Evolutionary conservation across 2,888 invertebrate genomes (phyloP), one percentile per base, ranked within the genome.

Genomic region (Cenopis cana): DNA sequence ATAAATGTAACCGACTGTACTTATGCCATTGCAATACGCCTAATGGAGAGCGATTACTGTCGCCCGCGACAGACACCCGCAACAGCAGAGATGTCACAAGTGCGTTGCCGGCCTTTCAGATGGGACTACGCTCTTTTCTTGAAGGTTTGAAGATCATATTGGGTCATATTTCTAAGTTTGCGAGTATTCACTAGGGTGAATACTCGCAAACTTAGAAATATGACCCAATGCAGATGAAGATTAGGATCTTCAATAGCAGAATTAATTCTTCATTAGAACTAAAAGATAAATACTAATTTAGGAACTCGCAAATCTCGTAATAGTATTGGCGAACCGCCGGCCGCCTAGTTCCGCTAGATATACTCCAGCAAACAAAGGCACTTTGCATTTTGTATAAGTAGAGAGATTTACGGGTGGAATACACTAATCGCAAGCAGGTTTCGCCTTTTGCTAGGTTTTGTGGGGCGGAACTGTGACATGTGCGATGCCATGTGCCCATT

Each of bases 381-480:
- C 65, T 66, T 70, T 49, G 54, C 20, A 54, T 70, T 70, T 66
- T 46, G 69, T 55, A 60, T 60, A 70, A 65, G 66, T 55, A 36
- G 54, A 55, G 55, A 70, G 66, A 65, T 70, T 70, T 70, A 60
- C 70, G 70, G 36, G 60, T 50, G 33, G 56, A 60, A 54, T 65
- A 70, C 54, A 46, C 70, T 70, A 70, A 66, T 66, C 70, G 70
- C 54, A 60, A 66, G 60, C 68, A 46, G 70, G 70, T 70, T 72
- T 29, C 61, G 72, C 76, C 52, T 72, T 69, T 67, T 75, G 75
- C 76, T 78, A 74, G 76, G 76, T 71, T 79, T 76, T 76, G 74
- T 77, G 76, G 75, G 76, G 75, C 52, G 75, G 72, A 79, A 79
- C 75, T 68, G 74, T 74, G 75, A 78, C 77, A 74, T 78, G 73